Evolutionary conservation across 2,888 invertebrate genomes (phyloP), one percentile per base, ranked within the genome.

Genomic region (Heterodera filipjevi): DNA sequence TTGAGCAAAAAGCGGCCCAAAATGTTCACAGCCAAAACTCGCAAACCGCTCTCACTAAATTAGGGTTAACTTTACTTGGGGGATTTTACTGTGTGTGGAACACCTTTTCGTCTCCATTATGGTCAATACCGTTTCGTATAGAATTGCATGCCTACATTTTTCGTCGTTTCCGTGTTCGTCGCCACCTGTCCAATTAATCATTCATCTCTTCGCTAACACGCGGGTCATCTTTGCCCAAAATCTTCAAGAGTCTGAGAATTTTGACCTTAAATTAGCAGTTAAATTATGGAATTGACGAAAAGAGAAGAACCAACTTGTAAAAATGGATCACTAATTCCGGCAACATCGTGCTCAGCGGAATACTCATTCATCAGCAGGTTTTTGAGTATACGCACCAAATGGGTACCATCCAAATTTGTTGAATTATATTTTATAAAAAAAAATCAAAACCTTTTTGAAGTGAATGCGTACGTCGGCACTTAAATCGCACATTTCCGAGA

Each of bases 131-230:
- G 99, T 99, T 91, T 99, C 99, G 91, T 99, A 99, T n/a, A 99
- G 92, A 90, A 99, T 99, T 66, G 99, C 98, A 91, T 99, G 84
- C 99, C 99, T 35, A 99, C 99, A 91, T 99, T 99, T 92, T 99
- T 99, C 90, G 95, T 97, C 10, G 98, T 98, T 91, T 99, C 99
- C 33, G 99, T 99, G 90, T 99, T 99, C 74, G 99, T 99, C 39
- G 99, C 98, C 53, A 99, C 92, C 91, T 98, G 98, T 19, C 98
- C 83, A 99, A 92, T 89, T 99, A 98, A 90, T 99, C 99, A 91
- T 99, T 99, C 99, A 99, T 99, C 33, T 96, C 95, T 91, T 99
- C 99, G 16, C 97, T 98, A 0, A 97, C 95, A 88, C 97, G 96
- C 0, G 93, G 93, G 91, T 99, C 99, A 90, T 96, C 96, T 87